phyloP scores from a whole-genome alignment of 2,113 vertebrate genomes.

The Pyrgilauda ruficollis region DNA sequence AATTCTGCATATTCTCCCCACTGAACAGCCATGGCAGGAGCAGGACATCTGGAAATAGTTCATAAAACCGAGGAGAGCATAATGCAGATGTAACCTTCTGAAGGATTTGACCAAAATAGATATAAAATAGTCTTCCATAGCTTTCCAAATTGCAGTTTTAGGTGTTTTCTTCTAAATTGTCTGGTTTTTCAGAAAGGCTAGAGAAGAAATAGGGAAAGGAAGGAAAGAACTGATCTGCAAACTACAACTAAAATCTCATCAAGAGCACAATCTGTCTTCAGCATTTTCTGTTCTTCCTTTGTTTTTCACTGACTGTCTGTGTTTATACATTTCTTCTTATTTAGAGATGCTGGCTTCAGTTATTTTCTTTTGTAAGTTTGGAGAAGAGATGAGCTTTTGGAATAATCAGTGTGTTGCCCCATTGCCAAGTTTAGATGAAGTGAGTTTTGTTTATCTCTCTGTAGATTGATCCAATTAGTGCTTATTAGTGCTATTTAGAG shows the following conservation, averaged over 20 bases:
- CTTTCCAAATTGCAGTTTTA: neutral
- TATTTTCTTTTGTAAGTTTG: neutral
- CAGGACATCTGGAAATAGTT: neutral
- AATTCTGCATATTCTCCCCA: neutral
- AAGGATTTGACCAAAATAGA: neutral
- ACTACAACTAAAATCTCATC: neutral
- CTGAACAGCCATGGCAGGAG: neutral
- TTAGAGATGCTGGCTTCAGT: neutral
- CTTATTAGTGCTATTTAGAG: neutral
- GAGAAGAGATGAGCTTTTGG: neutral
- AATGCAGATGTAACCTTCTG: neutral
- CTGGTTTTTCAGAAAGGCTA: neutral
- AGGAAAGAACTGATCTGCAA: neutral
- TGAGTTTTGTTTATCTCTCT: neutral
- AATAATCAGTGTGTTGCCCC: neutral
- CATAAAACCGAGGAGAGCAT: neutral
- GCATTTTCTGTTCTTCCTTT: neutral
- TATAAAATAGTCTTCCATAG: neutral
- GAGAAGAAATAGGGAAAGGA: neutral
- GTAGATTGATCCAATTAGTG: neutral
- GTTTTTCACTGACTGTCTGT: neutral
- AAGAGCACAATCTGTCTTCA: neutral
- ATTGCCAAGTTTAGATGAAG: neutral
- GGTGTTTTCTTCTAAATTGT: neutral
- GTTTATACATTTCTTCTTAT: neutral